Evolutionary conservation across 2,113 vertebrate genomes (phyloP), one percentile per base, ranked within the genome.

Genomic region (Tragelaphus buxtoni): DNA sequence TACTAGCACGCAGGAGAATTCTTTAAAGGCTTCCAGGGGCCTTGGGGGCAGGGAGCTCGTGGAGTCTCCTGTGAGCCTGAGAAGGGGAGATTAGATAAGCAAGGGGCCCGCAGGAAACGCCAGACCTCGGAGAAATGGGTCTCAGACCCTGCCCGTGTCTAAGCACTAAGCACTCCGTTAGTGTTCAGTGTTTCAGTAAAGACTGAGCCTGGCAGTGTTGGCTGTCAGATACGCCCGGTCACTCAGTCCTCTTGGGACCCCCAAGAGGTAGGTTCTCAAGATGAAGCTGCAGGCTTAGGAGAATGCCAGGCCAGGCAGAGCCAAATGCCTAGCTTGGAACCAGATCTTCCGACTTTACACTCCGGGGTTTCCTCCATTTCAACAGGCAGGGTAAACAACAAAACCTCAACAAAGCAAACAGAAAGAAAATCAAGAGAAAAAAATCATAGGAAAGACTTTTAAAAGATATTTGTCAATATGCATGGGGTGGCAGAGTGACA

Each of bases 1-100:
- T 56, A 61, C 10, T 32, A 45, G 32, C 79, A 0, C 18, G 47
- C 18, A 42, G 42, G 4, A 83, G n/a, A 81, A 47, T 86, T 10
- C 55, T 63, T 35, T 97, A 95, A 95, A 22, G 94, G 49, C 24
- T 72, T 65, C 55, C 4, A 79, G 89, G 30, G 60, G 74, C 28
- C 14, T 17, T 17, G 79, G 51, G 86, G 72, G 20, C 1, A n/a
- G 11, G 42, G 49, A 24, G 60, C 84, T 1, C 3, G 8, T 88
- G 84, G 82, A 56, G 39, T 74, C 26, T 51, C 90, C 96, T 10
- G 93, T 2, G 56, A 3, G 90, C 20, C 39, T 65, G 74, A 39
- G 22, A n/a, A 49, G n/a, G 28, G 56, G 32, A 56, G 77, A 88
- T 90, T 88, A 96, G 96, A 88, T 92, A 97, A 90, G 47, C 53